A percentile compares a stretch with the other conserved stretches of the same genome.
phyloP scores from a whole-genome alignment of 2,797 vertebrate species.

The Cheirogaleus major region DNA sequence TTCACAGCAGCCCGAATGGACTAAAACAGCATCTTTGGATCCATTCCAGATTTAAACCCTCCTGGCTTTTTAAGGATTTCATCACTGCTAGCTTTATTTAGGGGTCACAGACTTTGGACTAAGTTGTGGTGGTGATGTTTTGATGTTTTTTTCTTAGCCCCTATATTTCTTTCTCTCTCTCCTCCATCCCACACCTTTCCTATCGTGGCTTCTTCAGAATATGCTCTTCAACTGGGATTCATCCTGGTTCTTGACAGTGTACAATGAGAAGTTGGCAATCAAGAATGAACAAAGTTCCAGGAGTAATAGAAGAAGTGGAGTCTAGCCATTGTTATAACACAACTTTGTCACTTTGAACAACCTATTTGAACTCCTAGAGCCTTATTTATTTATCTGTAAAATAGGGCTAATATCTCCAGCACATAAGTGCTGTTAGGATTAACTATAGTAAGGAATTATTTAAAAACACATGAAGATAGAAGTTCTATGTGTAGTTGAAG shows the following conservation, averaged over 20 bases:
- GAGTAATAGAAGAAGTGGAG: background rate
- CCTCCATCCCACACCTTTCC: background rate
- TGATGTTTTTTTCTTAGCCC: background rate
- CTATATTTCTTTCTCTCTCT: background rate
- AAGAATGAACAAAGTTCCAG: background rate
- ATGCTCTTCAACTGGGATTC: background rate
- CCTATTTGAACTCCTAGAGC: background rate
- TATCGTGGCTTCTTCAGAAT: background rate
- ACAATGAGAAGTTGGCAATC: background rate
- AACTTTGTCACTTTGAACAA: background rate
- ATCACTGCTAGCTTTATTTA: background rate
- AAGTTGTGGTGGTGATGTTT: background rate
- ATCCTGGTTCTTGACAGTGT: background rate
- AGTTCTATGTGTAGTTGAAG: background rate
- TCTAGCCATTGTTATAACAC: background rate
- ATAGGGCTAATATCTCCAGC: background rate
- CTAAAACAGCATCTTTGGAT: background rate
- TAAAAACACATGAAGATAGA: background rate
- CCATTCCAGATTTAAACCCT: background rate
- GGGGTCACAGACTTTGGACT: background rate
- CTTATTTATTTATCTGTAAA: background rate
- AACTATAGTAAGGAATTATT: background rate
- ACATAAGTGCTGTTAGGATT: background rate
- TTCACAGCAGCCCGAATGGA: fast-evolving
- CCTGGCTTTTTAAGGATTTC: background rate